Percentiles rank a stretch among this genome's conserved stretches.
phyloP scores from a whole-genome alignment of 2,888 invertebrate genomes.

The Hedya salicella region DNA sequence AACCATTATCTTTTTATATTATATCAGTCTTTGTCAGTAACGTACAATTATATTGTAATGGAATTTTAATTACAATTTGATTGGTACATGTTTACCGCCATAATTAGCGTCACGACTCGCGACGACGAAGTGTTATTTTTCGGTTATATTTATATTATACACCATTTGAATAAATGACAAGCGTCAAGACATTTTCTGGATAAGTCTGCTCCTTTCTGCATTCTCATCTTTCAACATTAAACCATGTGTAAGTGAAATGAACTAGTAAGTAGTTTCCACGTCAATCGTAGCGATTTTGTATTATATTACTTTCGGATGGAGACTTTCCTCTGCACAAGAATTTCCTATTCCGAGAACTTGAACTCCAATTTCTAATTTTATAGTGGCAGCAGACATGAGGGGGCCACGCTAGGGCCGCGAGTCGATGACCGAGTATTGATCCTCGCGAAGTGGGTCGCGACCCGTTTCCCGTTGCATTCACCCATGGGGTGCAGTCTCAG shows the following conservation, averaged over 20 bases:
- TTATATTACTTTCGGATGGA: not conserved
- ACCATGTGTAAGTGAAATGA: too few relatives aligned
- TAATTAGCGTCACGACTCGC: conserved; percentile 5
- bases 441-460: conserved; percentile 80
- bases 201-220: not conserved
- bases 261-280: too few relatives aligned
- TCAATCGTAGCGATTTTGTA: too few relatives aligned
- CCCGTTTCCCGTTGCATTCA: conserved; percentile 80
- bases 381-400: conserved; percentile 57
- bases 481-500: conserved; percentile 63
- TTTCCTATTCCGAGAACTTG: conserved; percentile 34
- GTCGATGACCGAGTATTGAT: conserved; percentile 85
- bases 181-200: not conserved
- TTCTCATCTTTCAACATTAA: not conserved
- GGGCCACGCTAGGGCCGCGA: conserved; percentile 64
- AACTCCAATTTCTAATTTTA: conserved; percentile 34
- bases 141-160: conserved; percentile 8
- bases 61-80: conserved; percentile 36
- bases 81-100: conserved; percentile 6
- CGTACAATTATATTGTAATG: conserved; percentile 11
- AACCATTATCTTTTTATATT: conserved; percentile 16
- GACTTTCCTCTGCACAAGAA: not conserved
- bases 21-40: conserved; percentile 5
- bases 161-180: not conserved
- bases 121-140: conserved; percentile 8